Evolutionary conservation across 1,140 invertebrate species (phyloP), one percentile per base, ranked within the genome.

Genomic region (Cydia amplana): DNA sequence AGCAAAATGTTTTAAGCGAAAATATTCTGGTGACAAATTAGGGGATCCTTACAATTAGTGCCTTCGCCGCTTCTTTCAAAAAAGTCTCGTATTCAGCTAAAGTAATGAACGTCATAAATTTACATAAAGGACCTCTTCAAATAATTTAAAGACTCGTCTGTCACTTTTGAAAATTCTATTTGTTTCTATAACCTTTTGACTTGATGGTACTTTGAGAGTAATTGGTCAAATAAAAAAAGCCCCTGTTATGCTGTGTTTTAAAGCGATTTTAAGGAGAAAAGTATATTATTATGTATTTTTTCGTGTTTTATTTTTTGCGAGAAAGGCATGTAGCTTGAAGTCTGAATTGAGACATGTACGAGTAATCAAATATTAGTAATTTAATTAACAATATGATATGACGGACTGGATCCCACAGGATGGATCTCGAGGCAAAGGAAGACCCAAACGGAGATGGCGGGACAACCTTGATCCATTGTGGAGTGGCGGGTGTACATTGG

Each of bases 71-170:
- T 76, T 82, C 85, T 83, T 80, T 84, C 82, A 83, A 86, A 84
- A 80, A 82, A 84, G 85, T 84, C 80, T 87, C 84, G 83, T 84
- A 85, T 87, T 85, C 82, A 79, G 83, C 84, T 86, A 84, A 82
- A 88, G 79, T 88, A 87, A 88, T 88, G 87, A 84, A 83, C 78
- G 79, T 82, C 81, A 85, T 88, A 87, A 87, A 88, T 88, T 86
- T 82, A 74, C 73, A 78, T 75, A 78, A 73, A 80, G 81, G 80
- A 79, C 76, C 79, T 77, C 74, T 80, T 82, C 82, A 80, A 84
- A 83, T 75, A 84, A 85, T 85, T 85, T 82, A 70, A 70, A 70
- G 65, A 70, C 65, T 70, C 65, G 32, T 70, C 65, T 70, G 32
- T 70, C 65, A 70, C 65, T 70, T 67, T 40, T 70, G 65, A 70